phyloP scores from a whole-genome alignment of 2,797 vertebrate genomes.

The Eulemur coronatus region DNA sequence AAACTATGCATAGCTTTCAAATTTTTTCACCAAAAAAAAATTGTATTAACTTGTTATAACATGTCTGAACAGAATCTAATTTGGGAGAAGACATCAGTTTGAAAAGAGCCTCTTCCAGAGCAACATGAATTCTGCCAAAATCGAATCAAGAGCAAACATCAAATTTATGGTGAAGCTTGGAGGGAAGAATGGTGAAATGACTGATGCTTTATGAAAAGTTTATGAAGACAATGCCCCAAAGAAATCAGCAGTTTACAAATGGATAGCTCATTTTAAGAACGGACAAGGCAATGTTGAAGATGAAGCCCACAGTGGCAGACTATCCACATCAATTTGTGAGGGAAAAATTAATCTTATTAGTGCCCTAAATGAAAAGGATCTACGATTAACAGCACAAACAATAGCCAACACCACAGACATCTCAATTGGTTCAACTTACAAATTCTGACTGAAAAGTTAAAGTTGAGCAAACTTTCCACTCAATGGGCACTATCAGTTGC shows the following conservation, averaged over 20 bases:
- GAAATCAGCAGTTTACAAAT: not conserved
- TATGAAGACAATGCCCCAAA: not conserved
- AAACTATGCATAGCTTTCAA: not conserved
- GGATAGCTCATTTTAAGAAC: not conserved
- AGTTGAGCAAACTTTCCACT: not conserved
- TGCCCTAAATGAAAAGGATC: not conserved
- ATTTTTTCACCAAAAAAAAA: not conserved
- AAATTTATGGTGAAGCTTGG: not conserved
- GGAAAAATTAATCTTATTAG: not conserved
- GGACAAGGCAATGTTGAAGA: not conserved
- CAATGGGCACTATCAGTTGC: not conserved
- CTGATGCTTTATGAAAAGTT: not conserved
- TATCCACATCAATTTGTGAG: not conserved
- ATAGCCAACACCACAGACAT: not conserved
- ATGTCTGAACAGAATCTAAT: not conserved
- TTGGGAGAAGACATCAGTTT: not conserved
- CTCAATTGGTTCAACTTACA: not conserved
- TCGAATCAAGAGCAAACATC: not conserved
- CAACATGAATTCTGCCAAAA: not conserved
- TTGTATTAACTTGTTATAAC: not conserved
- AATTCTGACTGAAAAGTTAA: not conserved
- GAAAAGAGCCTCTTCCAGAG: not conserved
- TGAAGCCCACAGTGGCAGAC: not conserved
- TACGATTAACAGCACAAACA: not conserved
- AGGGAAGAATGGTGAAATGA: not conserved